Evolutionary conservation across 1,140 invertebrate genomes (phyloP).

Genomic region (Scaptomyza hsui): DNA sequence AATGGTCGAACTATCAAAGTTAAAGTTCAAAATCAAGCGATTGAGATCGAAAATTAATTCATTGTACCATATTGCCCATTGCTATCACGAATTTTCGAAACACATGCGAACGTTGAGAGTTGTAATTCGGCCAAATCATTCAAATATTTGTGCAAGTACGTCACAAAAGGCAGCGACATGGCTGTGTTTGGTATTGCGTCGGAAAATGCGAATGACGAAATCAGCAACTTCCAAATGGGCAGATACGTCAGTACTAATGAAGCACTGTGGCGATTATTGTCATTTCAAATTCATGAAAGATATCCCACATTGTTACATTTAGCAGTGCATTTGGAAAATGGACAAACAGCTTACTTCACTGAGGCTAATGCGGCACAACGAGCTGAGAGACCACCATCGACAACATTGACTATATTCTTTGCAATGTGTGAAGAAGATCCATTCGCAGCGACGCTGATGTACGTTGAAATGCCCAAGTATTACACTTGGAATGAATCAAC

Average conservation of each 20-base stretch:
- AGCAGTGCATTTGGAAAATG: constrained; percentile 84
- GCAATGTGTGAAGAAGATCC: background rate
- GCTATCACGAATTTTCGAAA: no score
- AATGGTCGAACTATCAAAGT: constrained; percentile 43
- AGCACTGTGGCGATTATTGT: no score
- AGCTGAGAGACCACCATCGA: constrained; percentile 59
- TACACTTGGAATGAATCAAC: background rate
- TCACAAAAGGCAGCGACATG: no score
- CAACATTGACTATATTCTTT: constrained; percentile 79
- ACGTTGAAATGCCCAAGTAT: background rate
- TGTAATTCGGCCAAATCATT: no score
- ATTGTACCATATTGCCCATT: constrained; percentile 70
- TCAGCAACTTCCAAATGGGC: no score
- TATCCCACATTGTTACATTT: no score
- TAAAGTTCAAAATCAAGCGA: constrained; percentile 32
- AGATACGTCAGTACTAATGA: no score
- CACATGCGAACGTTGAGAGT: no score
- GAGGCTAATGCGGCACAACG: constrained; percentile 50
- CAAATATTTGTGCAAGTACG: no score
- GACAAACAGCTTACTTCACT: constrained; percentile 81
- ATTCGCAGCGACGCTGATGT: background rate
- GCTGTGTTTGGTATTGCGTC: no score
- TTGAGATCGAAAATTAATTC: constrained; percentile 63
- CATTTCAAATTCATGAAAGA: no score
- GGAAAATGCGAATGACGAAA: no score